Evolutionary conservation across 2,797 vertebrate species (phyloP).

Genomic region (Cichlasoma orientale): DNA sequence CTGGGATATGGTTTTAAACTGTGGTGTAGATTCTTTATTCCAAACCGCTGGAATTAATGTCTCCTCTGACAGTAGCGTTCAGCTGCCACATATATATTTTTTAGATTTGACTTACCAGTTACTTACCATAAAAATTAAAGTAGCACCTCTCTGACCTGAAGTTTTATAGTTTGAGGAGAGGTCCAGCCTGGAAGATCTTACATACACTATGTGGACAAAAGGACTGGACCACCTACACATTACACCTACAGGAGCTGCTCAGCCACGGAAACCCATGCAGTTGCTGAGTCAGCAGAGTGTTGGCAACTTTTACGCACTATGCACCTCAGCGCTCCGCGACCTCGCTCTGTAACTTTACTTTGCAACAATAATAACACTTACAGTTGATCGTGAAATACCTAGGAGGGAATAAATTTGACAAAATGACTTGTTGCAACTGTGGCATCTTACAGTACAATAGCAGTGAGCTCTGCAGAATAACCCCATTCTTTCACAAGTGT

Average conservation of each 20-base stretch:
- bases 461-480: neutral
- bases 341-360: neutral
- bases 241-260: neutral
- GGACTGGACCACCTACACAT: neutral
- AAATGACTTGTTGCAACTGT: neutral
- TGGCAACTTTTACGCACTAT: neutral
- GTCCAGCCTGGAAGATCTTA: neutral
- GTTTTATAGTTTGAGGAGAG: neutral
- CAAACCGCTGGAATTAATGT: neutral
- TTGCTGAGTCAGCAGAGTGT: too few relatives aligned
- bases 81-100: neutral
- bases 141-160: neutral
- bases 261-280: too few relatives aligned
- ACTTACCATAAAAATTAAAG: neutral
- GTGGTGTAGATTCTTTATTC: neutral
- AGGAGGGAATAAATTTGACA: neutral
- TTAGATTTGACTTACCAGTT: neutral
- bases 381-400: neutral
- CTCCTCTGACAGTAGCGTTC: neutral
- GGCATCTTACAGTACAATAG: neutral
- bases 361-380: neutral
- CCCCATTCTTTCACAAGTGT: neutral
- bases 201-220: neutral
- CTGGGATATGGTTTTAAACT: neutral
- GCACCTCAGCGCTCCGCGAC: neutral